Conservation (phyloP, 2,888 invertebrate species). For the Campoplex nolae region DNA sequence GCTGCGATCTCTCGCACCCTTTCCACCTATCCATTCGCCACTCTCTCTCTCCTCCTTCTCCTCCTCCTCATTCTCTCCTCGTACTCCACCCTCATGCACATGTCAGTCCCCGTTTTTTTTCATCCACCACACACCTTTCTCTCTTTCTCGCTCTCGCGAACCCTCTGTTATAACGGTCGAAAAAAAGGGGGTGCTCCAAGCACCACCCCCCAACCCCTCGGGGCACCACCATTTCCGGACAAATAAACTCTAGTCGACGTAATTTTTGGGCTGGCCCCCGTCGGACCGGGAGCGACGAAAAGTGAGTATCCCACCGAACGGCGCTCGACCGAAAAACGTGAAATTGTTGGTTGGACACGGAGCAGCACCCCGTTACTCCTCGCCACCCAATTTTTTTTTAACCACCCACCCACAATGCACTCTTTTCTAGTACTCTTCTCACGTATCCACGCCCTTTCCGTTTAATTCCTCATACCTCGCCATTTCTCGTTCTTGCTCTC, state of each 20-base stretch:
- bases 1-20: conserved; percentile 71
- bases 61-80: conserved; percentile 62
- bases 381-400: conserved; percentile 50
- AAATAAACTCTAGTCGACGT: conserved; percentile 88
- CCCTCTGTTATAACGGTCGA: conserved; percentile 27
- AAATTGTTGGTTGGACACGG: conserved; percentile 72
- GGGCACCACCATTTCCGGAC: conserved; percentile 84
- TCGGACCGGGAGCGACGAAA: conserved; percentile 86
- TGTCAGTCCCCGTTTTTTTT: conserved; percentile 80
- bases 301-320: conserved; percentile 78
- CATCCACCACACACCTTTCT: conserved; percentile 75
- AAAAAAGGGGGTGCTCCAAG: conserved; percentile 77
- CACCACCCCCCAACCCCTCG: conserved; percentile 78
- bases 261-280: conserved; percentile 88
- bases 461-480: conserved; percentile 63
- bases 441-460: conserved; percentile 67
- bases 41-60: conserved; percentile 56
- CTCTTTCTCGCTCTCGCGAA: conserved; percentile 64
- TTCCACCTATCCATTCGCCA: conserved; percentile 65
- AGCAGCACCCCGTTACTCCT: conserved; percentile 39
- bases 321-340: conserved; percentile 75
- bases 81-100: conserved; percentile 71
- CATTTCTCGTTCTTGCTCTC: conserved; percentile 28
- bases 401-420: conserved; percentile 57
- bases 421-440: conserved; percentile 66